Evolutionary conservation across 2,113 vertebrate species (phyloP).

Genomic region (Paraplagusia blochii): DNA sequence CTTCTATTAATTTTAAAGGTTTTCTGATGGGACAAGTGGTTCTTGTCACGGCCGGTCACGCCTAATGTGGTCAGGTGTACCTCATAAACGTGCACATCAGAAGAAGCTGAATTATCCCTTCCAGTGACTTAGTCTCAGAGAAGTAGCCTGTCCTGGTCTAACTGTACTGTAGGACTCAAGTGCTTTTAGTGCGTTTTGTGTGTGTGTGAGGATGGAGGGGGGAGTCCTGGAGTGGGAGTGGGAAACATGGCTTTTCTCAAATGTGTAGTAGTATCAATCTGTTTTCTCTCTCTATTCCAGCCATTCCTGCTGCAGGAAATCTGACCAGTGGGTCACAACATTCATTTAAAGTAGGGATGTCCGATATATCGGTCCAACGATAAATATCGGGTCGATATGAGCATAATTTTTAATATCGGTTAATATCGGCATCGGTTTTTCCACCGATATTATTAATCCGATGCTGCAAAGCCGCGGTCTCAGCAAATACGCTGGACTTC

Average conservation of each 20-base stretch:
- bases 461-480: too few species aligned
- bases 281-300: slow-evolving; percentile 68
- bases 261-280: slow-evolving; percentile 56
- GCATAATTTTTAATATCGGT: too few species aligned
- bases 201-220: not conserved
- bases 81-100: not conserved
- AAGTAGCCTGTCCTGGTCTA: slow-evolving; percentile 2
- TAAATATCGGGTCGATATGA: too few species aligned
- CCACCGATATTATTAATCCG: too few species aligned
- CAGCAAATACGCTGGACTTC: too few species aligned
- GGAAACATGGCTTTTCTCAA: slow-evolving; percentile 60
- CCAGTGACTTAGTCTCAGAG: not conserved
- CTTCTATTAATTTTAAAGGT: too few species aligned
- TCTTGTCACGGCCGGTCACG: too few species aligned
- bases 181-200: not conserved
- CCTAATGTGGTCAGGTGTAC: too few species aligned
- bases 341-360: slow-evolving; percentile 26
- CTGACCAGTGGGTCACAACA: slow-evolving; percentile 30
- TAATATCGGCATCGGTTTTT: too few species aligned
- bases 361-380: too few species aligned
- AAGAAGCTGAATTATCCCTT: not conserved
- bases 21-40: too few species aligned
- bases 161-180: slow-evolving; percentile 14
- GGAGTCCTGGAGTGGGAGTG: slow-evolving; percentile 43
- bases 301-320: slow-evolving; percentile 57